Percentiles rank a stretch among this genome's conserved stretches.
Conservation (phyloP, 2,113 vertebrate species). For the Perccottus glenii region DNA sequence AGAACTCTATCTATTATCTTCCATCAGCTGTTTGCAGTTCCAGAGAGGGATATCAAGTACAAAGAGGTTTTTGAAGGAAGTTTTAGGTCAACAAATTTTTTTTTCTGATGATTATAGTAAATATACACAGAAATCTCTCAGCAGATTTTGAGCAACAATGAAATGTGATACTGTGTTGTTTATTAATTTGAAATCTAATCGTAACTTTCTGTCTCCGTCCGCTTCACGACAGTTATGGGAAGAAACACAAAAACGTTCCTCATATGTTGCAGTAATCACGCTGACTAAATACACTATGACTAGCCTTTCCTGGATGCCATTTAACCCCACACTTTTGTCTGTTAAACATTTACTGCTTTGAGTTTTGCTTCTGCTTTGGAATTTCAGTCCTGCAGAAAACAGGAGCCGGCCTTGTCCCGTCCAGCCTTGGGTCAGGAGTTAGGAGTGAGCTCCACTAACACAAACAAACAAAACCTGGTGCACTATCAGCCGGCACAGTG, state of each 20-base stretch:
- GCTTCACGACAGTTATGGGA: too few relatives aligned
- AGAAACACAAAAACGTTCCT: too few relatives aligned
- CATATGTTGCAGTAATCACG: background rate
- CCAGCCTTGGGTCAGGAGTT: constrained; percentile 31
- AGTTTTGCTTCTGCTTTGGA: background rate
- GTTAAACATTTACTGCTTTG: constrained; percentile 5
- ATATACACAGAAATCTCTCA: too few relatives aligned
- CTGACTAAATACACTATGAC: background rate
- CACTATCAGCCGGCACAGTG: constrained; percentile 34
- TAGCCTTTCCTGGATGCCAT: background rate
- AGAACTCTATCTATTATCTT: too few relatives aligned
- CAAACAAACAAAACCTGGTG: constrained; percentile 42
- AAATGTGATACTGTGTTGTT: too few relatives aligned
- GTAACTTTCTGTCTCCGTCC: too few relatives aligned
- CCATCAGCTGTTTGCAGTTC: background rate
- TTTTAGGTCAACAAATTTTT: background rate
- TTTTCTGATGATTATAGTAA: too few relatives aligned
- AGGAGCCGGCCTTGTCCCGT: constrained; percentile 10
- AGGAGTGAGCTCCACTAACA: constrained; percentile 29
- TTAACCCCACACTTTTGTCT: background rate
- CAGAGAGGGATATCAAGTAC: background rate
- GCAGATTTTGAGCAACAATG: too few relatives aligned
- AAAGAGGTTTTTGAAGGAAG: background rate
- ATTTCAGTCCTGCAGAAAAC: background rate
- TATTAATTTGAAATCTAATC: too few relatives aligned